These are phyloP conservation scores for Drosophila albomicans DNA, from an alignment of 1,140 invertebrate genomes.

Conservation along the genomic window DNA sequence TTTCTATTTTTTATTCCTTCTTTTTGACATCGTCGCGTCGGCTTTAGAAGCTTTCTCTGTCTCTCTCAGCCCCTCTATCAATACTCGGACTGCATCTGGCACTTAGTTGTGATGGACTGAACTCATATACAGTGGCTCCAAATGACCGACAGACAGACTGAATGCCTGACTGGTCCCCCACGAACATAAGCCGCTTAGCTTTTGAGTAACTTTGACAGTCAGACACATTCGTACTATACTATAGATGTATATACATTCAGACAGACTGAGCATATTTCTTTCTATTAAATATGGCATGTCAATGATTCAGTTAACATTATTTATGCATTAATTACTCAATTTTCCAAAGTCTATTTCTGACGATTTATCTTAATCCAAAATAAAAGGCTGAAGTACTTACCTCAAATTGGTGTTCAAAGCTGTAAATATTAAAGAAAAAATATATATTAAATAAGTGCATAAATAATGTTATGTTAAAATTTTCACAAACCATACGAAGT, in stretches of 20 bases:
- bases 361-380: not conserved
- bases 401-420: not conserved
- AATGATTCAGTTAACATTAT: conserved; percentile 13
- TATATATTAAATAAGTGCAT: not conserved
- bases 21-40: conserved; percentile 41
- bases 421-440: not conserved
- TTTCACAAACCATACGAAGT: too few relatives aligned
- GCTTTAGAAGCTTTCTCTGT: conserved; percentile 15
- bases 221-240: too few relatives aligned
- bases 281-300: conserved; percentile 45
- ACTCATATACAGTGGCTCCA: not conserved
- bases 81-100: conserved; percentile 52
- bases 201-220: conserved; percentile 61
- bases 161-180: conserved; percentile 14
- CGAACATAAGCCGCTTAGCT: conserved; percentile 71
- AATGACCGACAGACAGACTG: conserved; percentile 27
- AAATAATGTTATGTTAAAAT: too few relatives aligned
- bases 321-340: conserved; percentile 18
- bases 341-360: not conserved
- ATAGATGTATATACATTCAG: not conserved
- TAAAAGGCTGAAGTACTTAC: not conserved
- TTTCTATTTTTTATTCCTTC: conserved; percentile 27
- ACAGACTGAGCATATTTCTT: not conserved
- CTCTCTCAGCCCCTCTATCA: conserved; percentile 41
- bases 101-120: conserved; percentile 45